A percentile compares a stretch with the other conserved stretches of the same genome.
phyloP scores from a whole-genome alignment of 2,888 invertebrate species.

The Balanococcus diminutus region DNA sequence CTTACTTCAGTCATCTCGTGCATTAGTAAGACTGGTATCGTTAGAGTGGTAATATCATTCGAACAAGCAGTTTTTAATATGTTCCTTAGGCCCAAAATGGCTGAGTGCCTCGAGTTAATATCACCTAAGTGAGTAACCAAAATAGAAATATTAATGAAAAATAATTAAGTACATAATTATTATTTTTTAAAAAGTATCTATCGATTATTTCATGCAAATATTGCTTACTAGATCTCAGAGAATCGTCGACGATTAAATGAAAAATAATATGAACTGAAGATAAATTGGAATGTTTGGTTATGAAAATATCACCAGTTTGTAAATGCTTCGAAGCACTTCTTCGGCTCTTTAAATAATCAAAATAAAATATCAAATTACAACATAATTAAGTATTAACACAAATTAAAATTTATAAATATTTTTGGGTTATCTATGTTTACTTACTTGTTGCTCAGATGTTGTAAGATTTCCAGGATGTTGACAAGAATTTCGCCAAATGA shows the following conservation, averaged over 20 bases:
- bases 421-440: no score
- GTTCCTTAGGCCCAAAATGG: conserved; percentile 91
- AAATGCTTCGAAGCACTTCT: conserved; percentile 68
- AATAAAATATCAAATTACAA: neutral
- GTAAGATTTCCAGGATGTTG: conserved; percentile 59
- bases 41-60: conserved; percentile 90
- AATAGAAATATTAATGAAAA: conserved; percentile 20
- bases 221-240: conserved; percentile 65
- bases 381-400: neutral
- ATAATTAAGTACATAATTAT: no score
- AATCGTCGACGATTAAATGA: conserved; percentile 91
- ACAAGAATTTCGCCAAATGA: conserved; percentile 61
- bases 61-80: conserved; percentile 94
- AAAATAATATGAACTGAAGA: conserved; percentile 94
- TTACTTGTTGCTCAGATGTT: conserved; percentile 59
- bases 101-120: conserved; percentile 94
- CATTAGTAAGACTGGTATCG: conserved; percentile 88
- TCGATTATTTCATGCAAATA: neutral
- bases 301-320: conserved; percentile 83
- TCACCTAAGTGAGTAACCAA: conserved; percentile 73
- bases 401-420: no score
- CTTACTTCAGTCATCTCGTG: conserved; percentile 92
- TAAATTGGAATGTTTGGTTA: conserved; percentile 90
- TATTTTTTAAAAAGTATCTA: no score
- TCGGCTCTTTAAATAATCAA: conserved; percentile 58